These are phyloP conservation scores for Macropis europaea DNA, from an alignment of 2,888 invertebrate species.

Conservation along the genomic window DNA sequence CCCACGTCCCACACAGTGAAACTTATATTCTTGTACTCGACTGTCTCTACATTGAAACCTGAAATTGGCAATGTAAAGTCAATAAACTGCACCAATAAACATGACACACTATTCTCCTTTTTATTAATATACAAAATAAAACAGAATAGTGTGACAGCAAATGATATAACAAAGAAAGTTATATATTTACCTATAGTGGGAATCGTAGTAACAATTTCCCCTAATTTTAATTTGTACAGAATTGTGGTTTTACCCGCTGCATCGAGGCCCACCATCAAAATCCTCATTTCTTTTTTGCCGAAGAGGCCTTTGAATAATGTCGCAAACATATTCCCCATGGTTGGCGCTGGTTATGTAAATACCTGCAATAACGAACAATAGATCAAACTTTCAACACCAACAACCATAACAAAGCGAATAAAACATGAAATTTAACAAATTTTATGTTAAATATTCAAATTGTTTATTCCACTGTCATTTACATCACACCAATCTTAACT, in stretches of 20 bases:
- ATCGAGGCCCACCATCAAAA: slow-evolving; percentile 99
- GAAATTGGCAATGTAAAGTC: slow-evolving; percentile 49
- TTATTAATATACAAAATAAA: background rate
- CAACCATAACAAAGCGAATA: background rate
- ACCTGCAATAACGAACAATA: slow-evolving; percentile 79
- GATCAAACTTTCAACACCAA: background rate
- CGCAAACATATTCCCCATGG: slow-evolving; percentile 98
- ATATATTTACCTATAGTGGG: slow-evolving; percentile 96
- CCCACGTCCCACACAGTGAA: slow-evolving; percentile 99
- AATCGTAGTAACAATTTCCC: slow-evolving; percentile 99
- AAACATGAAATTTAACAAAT: background rate
- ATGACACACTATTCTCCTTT: background rate
- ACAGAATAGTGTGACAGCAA: background rate
- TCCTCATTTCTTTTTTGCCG: slow-evolving; percentile 99
- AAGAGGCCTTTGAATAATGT: slow-evolving; percentile 99
- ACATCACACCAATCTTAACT: background rate
- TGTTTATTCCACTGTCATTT: background rate
- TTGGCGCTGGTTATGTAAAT: slow-evolving; percentile 81
- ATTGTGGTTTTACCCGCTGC: slow-evolving; percentile 99
- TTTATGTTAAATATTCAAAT: background rate
- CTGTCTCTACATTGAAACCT: slow-evolving; percentile 99
- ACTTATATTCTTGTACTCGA: slow-evolving; percentile 99
- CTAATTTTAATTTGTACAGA: slow-evolving; percentile 99
- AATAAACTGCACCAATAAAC: background rate
- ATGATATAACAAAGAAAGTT: slow-evolving; percentile 39